Evolutionary conservation across 2,888 invertebrate species (phyloP).

Genomic region (Latrodectus hesperus): DNA sequence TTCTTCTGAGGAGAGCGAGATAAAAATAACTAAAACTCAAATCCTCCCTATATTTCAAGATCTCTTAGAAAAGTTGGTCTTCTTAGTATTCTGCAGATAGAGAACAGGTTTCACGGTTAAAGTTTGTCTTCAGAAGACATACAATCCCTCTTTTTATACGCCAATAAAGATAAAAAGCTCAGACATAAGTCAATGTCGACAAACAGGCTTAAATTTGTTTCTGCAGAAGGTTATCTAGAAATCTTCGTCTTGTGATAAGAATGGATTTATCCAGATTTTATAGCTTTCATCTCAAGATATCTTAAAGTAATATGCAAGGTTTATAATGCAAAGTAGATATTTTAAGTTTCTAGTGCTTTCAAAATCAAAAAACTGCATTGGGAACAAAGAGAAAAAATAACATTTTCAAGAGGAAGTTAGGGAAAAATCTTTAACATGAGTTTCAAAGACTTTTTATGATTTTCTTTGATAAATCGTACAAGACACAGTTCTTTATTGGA

Average conservation of each 20-base stretch:
- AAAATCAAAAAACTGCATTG: no score
- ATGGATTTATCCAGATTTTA: conserved; percentile 7
- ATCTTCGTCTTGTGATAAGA: not conserved
- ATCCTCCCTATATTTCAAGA: not conserved
- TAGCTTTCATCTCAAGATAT: conserved; percentile 7
- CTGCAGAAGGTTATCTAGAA: not conserved
- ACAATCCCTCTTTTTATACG: conserved; percentile 7
- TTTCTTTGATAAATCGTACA: no score
- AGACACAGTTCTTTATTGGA: no score
- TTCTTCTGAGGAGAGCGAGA: conserved; percentile 1
- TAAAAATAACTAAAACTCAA: not conserved
- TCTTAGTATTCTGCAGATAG: conserved; percentile 22
- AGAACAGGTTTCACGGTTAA: conserved; percentile 14
- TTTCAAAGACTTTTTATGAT: no score
- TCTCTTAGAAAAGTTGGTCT: conserved; percentile 6
- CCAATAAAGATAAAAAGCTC: conserved; percentile 34
- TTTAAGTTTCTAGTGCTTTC: not conserved
- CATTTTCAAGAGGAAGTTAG: no score
- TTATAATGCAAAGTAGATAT: not conserved
- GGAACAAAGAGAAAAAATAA: no score
- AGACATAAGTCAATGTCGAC: conserved; percentile 33
- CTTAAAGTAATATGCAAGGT: not conserved
- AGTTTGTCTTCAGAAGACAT: not conserved
- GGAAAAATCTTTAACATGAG: no score
- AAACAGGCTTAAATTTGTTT: conserved; percentile 33